Conservation (phyloP, 2,888 invertebrate genomes). For the Lasius fuliginosus region DNA sequence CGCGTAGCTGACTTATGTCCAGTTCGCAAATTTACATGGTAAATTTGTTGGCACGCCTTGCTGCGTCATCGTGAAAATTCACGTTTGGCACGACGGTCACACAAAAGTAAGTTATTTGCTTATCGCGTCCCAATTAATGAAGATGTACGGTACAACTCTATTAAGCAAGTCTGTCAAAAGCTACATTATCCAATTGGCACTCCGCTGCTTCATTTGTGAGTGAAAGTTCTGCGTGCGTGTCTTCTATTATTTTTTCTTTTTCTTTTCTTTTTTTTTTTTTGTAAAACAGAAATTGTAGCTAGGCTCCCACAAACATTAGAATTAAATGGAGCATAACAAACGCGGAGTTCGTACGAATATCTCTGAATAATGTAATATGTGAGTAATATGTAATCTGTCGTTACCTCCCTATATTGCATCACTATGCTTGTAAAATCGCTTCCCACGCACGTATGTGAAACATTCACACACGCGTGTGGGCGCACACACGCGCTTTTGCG, state of each 20-base stretch:
- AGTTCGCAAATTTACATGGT: conserved; percentile 35
- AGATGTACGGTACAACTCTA: background rate
- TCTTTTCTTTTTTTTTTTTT: background rate
- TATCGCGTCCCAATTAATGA: conserved; percentile 11
- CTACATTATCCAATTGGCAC: background rate
- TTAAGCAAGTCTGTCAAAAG: background rate
- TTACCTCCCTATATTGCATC: conserved; percentile 64
- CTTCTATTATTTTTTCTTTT: background rate
- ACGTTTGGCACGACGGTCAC: background rate
- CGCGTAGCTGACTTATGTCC: conserved; percentile 1
- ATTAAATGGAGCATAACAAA: conserved; percentile 26
- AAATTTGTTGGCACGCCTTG: conserved; percentile 42
- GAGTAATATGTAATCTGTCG: conserved; percentile 52
- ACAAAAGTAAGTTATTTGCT: background rate
- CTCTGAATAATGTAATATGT: background rate
- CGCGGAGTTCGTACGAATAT: background rate
- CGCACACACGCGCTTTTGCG: conserved; percentile 46
- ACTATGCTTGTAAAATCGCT: conserved; percentile 57
- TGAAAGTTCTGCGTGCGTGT: background rate
- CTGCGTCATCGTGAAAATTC: background rate
- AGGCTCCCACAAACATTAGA: conserved; percentile 1
- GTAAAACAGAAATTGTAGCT: background rate
- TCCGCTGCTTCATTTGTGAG: background rate
- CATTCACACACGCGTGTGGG: conserved; percentile 58
- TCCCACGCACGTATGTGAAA: conserved; percentile 65